These are phyloP conservation scores for Casuarius casuarius DNA, from an alignment of 2,113 vertebrate genomes.

Conservation along the genomic window DNA sequence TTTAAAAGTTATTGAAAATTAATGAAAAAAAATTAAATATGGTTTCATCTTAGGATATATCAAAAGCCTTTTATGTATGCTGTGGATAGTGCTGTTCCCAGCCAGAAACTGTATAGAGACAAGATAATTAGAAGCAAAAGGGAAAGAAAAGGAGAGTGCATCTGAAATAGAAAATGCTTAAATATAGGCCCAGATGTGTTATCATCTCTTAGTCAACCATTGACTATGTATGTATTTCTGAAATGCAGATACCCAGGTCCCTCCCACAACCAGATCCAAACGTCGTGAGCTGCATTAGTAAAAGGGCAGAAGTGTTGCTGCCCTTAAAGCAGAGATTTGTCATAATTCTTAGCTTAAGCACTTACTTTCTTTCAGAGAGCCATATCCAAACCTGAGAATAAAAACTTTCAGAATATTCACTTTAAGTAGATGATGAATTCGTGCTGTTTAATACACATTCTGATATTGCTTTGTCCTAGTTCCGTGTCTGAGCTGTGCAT, in stretches of 20 bases:
- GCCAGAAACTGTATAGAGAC: not conserved
- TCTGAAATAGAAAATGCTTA: not conserved
- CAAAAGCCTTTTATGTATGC: not conserved
- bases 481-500: not conserved
- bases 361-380: not conserved
- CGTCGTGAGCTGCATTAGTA: not conserved
- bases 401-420: not conserved
- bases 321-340: not conserved
- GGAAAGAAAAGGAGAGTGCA: not conserved
- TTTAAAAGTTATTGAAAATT: not conserved
- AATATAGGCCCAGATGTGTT: not conserved
- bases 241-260: not conserved
- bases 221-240: not conserved
- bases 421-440: not conserved
- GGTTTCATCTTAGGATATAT: not conserved
- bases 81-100: not conserved
- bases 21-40: not conserved
- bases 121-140: not conserved
- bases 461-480: not conserved
- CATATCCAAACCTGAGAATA: accelerated
- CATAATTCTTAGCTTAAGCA: not conserved
- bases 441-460: not conserved
- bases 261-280: accelerated
- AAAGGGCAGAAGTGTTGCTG: not conserved
- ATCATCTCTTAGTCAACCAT: not conserved